Evolutionary conservation across 2,113 vertebrate genomes (phyloP), one percentile per base, ranked within the genome.

Genomic region (Podiceps cristatus): DNA sequence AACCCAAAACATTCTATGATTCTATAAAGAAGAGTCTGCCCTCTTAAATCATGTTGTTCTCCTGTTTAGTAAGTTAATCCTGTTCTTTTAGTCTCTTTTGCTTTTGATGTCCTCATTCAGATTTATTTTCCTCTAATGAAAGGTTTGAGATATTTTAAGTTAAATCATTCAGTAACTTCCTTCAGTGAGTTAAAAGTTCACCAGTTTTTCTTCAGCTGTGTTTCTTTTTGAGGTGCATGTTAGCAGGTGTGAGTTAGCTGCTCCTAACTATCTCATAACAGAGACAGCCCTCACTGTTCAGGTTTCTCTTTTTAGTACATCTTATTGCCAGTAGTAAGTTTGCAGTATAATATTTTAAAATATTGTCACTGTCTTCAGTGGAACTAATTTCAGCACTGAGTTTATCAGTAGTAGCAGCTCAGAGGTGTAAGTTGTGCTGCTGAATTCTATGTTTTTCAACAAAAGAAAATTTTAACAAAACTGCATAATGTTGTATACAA

Each of bases 151-250:
- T 18, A 40, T 18, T 40, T 53, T 16, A 52, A 76, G 33, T 35
- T 10, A 69, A 86, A n/a, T 22, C 2, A 31, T 42, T 84, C 66
- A 47, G 10, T 59, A 27, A 64, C 44, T 77, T 44, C 29, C 23
- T 71, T 66, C 37, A 53, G 33, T 31, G 33, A 45, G 47, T 75
- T 53, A 17, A 35, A 75, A 45, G 10, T 10, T 71, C 29, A 18
- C 18, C 5, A 3, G 0, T 53, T 66, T 72, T 37, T 66, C 13
- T 59, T 18, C 0, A 3, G 1, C 4, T 64, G 24, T 35, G n/a
- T 55, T 66, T 60, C 13, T 71, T 37, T 29, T 56, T 82, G 63
- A 49, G 25, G 29, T 44, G 22, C 9, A 7, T 49, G 3, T 45
- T 23, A 3, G 24, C 40, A 17, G 20, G 4, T 52, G 19, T 23